A percentile compares a stretch with the other conserved stretches of the same genome.
Conservation (phyloP, 2,888 invertebrate genomes). For the Bugula neritina region DNA sequence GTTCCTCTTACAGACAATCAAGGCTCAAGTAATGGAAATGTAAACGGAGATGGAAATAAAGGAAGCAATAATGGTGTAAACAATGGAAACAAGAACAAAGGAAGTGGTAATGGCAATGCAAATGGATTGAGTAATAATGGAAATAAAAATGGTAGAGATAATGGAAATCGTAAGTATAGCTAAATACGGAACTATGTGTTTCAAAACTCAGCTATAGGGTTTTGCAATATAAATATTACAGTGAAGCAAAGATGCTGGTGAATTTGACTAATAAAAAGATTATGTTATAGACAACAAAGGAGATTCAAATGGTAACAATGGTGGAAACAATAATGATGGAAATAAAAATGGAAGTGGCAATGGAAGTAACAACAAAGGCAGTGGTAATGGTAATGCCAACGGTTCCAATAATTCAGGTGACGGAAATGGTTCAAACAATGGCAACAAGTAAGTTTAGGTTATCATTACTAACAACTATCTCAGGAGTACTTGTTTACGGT, state of each 20-base stretch:
- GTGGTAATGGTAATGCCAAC: constrained; percentile 26
- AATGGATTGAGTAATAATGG: constrained; percentile 27
- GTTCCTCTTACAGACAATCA: too few relatives aligned
- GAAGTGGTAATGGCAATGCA: constrained; percentile 25
- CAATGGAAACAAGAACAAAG: constrained; percentile 22
- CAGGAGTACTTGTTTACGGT: too few relatives aligned
- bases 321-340: background rate
- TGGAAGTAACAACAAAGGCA: constrained; percentile 8
- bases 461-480: too few relatives aligned
- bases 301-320: background rate
- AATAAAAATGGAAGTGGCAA: background rate
- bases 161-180: constrained; percentile 1
- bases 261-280: too few relatives aligned
- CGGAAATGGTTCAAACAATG: constrained; percentile 26
- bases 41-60: too few relatives aligned
- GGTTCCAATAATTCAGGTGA: constrained; percentile 25
- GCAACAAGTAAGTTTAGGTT: constrained; percentile 11
- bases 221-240: too few relatives aligned
- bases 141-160: constrained; percentile 16
- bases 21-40: background rate
- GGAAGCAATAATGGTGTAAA: background rate
- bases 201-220: too few relatives aligned
- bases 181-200: too few relatives aligned
- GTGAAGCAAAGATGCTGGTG: too few relatives aligned
- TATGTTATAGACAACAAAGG: background rate